phyloP scores from a whole-genome alignment of 2,888 invertebrate species.

The Mythimna lalbum region DNA sequence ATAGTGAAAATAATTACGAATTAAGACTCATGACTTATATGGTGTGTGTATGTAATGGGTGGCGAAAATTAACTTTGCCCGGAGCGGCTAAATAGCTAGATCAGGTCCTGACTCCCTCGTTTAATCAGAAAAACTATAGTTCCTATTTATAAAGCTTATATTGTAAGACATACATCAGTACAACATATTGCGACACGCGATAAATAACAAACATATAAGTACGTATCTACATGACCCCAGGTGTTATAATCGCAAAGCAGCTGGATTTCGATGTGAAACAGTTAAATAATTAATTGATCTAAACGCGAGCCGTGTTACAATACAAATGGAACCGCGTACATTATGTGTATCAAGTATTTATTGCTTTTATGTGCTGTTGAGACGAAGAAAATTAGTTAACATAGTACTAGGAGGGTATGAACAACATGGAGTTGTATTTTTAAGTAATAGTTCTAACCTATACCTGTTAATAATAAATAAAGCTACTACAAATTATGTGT shows the following conservation, averaged over 20 bases:
- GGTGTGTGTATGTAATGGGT: too few relatives aligned
- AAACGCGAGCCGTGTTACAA: constrained; percentile 51
- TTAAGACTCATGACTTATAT: too few relatives aligned
- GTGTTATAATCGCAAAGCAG: constrained; percentile 46
- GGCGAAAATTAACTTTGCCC: too few relatives aligned
- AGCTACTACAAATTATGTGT: too few relatives aligned
- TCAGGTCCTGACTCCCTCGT: too few relatives aligned
- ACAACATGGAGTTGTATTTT: constrained; percentile 2
- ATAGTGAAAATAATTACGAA: too few relatives aligned
- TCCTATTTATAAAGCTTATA: background rate
- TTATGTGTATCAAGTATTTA: constrained; percentile 67
- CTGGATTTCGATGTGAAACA: constrained; percentile 45
- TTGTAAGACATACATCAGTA: constrained; percentile 13
- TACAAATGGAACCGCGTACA: constrained; percentile 62
- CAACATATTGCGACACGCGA: constrained; percentile 10
- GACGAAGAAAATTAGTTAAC: constrained; percentile 40
- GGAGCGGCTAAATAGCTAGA: too few relatives aligned
- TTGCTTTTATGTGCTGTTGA: constrained; percentile 30
- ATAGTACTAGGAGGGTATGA: constrained; percentile 13
- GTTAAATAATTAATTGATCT: constrained; percentile 65
- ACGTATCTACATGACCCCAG: constrained; percentile 6
- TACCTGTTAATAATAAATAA: background rate
- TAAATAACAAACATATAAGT: background rate
- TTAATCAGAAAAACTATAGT: background rate
- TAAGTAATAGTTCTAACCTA: background rate